Conservation (phyloP, 2,113 vertebrate species). For the Nothocercus julius region DNA sequence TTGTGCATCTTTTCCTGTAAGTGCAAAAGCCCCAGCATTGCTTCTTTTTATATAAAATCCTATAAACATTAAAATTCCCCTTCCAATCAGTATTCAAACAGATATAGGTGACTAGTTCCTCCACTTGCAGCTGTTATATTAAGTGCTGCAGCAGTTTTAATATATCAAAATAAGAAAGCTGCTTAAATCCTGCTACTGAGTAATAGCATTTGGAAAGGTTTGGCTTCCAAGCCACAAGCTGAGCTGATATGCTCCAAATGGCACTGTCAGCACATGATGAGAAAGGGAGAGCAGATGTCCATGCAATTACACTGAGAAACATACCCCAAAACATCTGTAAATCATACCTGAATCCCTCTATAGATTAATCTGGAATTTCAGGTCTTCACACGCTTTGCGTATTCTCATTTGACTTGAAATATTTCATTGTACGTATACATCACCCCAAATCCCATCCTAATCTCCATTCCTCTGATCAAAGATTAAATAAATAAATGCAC, state of each 20-base stretch:
- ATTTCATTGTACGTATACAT: not conserved
- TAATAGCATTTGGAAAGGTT: not conserved
- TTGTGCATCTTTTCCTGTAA: slow-evolving; percentile 97
- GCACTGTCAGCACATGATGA: not conserved
- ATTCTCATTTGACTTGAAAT: not conserved
- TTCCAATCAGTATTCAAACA: not conserved
- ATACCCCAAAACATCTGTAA: not conserved
- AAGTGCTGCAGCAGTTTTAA: not conserved
- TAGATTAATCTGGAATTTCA: not conserved
- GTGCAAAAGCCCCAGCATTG: not conserved
- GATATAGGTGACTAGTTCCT: not conserved
- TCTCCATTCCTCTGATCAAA: not conserved
- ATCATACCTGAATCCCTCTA: not conserved
- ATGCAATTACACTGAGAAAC: not conserved
- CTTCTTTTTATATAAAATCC: not conserved
- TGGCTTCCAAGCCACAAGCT: not conserved
- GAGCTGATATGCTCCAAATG: not conserved
- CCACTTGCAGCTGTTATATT: not conserved
- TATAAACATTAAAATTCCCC: not conserved
- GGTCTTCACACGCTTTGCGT: not conserved
- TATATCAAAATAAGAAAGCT: not conserved
- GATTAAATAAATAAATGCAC: not conserved
- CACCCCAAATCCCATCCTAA: not conserved
- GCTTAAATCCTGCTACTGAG: not conserved
- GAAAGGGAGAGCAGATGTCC: not conserved